Percentiles rank a stretch among this genome's conserved stretches.
Conservation (phyloP, 2,113 vertebrate species). For the Beaufortia kweichowensis region DNA sequence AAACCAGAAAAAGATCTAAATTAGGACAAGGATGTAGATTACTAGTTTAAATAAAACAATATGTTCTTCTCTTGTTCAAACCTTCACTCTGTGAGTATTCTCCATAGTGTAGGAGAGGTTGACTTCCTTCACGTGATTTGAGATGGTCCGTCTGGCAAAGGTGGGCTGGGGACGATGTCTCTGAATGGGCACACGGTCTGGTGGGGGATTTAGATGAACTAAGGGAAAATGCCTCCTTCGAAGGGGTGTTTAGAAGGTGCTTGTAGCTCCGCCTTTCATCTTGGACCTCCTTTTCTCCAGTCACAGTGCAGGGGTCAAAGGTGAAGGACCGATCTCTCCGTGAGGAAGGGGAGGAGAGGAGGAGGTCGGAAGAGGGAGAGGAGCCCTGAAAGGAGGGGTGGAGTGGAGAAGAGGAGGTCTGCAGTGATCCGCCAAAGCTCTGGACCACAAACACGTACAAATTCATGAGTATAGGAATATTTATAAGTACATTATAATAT, state of each 20-base stretch:
- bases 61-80: constrained; percentile 38
- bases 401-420: constrained; percentile 71
- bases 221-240: constrained; percentile 73
- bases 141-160: constrained; percentile 59
- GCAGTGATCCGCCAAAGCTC: constrained; percentile 61
- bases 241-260: constrained; percentile 71
- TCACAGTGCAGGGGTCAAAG: constrained; percentile 65
- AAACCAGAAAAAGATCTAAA: neutral
- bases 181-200: constrained; percentile 71
- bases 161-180: constrained; percentile 74
- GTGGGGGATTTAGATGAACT: constrained; percentile 64
- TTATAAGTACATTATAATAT: too few species aligned
- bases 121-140: constrained; percentile 9
- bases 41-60: neutral
- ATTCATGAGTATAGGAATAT: neutral
- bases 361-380: constrained; percentile 55
- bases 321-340: constrained; percentile 64
- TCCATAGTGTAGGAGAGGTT: constrained; percentile 40
- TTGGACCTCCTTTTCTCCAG: constrained; percentile 55
- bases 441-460: constrained; percentile 61
- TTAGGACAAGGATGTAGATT: neutral
- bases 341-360: constrained; percentile 61
- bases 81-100: constrained; percentile 73
- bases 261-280: constrained; percentile 55
- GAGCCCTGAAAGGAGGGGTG: constrained; percentile 62